Evolutionary conservation across 2,888 invertebrate species (phyloP), one percentile per base, ranked within the genome.

Genomic region (Cerceris rybyensis): DNA sequence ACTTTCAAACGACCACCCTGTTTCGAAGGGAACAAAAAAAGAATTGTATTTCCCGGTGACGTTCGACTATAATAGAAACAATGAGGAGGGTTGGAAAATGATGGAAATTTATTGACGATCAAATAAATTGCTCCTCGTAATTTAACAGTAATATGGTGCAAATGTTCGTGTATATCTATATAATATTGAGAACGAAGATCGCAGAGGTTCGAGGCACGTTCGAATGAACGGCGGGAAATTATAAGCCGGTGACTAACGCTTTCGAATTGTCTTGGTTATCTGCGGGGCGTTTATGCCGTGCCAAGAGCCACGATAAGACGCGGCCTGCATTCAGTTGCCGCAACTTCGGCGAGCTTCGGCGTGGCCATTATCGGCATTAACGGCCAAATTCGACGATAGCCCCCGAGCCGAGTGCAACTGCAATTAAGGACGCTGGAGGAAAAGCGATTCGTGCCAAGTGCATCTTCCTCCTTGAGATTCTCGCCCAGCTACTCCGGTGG

Each of bases 291-390:
- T 82, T 79, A 79, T 63, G 71, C 61, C 14, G 63, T 66, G 77
- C 72, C 59, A 71, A 75, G 69, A 46, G 59, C 59, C 17, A 17
- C 65, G 80, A 64, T 78, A 80, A 83, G 80, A 78, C 46, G 78
- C 69, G 59, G 59, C n/a, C 57, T 43, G 63, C 60, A 67, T 70
- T 73, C 75, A 61, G 69, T 77, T 65, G 64, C 70, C 59, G 73
- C 75, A 82, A 84, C 76, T 82, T 84, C 55, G 60, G 52, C 46
- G 14, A 57, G 75, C 76, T 74, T 77, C 73, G 70, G 63, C 65
- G 78, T 74, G 61, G 74, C 80, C 80, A 85, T 85, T 85, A 85
- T 83, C 85, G 80, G 77, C 78, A 77, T 85, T 85, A 85, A 83
- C 82, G 82, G 75, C 69, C 71, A 70, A 80, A 83, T 85, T 83